A percentile compares a stretch with the other conserved stretches of the same genome.
Conservation (phyloP, 2,797 vertebrate genomes). For the Prunella strophiata region DNA sequence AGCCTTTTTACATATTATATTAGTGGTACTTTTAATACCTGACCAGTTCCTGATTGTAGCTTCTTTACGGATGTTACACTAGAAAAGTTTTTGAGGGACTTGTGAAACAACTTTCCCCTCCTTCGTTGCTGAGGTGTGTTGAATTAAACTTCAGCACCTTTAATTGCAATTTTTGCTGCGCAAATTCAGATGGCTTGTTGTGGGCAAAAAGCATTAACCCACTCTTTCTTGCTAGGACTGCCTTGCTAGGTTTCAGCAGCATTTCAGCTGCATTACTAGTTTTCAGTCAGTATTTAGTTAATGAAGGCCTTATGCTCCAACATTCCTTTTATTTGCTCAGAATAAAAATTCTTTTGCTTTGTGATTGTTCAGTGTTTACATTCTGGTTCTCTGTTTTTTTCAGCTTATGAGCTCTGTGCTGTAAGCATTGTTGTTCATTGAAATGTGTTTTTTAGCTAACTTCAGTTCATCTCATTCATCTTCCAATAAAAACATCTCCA, state of each 20-base stretch:
- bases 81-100: conserved; percentile 61
- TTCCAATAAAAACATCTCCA: not conserved
- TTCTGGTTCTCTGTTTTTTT: not conserved
- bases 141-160: not conserved
- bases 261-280: not conserved
- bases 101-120: not conserved
- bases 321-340: not conserved
- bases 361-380: not conserved
- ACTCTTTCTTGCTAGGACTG: not conserved
- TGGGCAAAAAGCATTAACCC: not conserved
- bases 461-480: not conserved
- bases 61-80: not conserved
- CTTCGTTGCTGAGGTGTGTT: not conserved
- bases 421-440: not conserved
- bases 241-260: not conserved
- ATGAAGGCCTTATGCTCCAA: conserved; percentile 4
- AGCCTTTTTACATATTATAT: not conserved
- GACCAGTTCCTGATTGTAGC: not conserved
- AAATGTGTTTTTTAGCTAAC: not conserved
- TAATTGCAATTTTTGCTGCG: not conserved
- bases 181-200: not conserved
- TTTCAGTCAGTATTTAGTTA: not conserved
- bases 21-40: not conserved
- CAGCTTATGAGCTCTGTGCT: not conserved
- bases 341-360: conserved; percentile 25